phyloP scores from a whole-genome alignment of 2,888 invertebrate genomes.

The Gari tellinella region DNA sequence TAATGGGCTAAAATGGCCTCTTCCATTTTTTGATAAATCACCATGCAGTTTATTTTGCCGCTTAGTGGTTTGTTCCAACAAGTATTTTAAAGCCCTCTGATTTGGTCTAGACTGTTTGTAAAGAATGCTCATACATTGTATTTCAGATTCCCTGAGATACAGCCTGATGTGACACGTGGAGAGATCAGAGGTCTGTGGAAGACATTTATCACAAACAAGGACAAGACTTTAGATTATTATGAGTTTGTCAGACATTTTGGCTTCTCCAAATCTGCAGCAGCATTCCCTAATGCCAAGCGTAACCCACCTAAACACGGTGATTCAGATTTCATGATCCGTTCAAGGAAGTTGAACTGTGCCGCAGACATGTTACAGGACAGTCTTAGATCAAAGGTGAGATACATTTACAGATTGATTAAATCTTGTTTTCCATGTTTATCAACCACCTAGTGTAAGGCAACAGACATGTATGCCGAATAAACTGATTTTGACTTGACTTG shows the following conservation, averaged over 20 bases:
- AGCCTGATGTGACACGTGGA: slow-evolving; percentile 81
- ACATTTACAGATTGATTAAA: no score
- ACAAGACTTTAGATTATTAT: slow-evolving; percentile 81
- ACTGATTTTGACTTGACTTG: no score
- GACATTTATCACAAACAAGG: slow-evolving; percentile 83
- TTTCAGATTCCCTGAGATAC: slow-evolving; percentile 72
- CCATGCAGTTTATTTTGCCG: no score
- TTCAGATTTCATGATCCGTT: slow-evolving; percentile 82
- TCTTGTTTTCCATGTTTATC: no score
- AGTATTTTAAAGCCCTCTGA: no score
- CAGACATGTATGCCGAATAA: no score
- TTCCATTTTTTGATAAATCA: no score
- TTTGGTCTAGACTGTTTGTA: no score
- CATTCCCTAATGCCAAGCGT: slow-evolving; percentile 84
- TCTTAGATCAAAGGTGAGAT: slow-evolving; percentile 81
- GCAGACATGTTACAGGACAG: slow-evolving; percentile 83
- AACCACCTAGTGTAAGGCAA: no score
- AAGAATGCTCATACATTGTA: no score
- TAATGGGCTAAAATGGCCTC: no score
- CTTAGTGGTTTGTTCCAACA: no score
- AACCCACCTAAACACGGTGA: slow-evolving; percentile 83
- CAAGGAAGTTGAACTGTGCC: slow-evolving; percentile 83
- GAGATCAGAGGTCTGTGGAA: slow-evolving; percentile 83
- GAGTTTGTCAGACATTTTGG: slow-evolving; percentile 84
- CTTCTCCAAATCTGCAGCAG: slow-evolving; percentile 81